A percentile compares a stretch with the other conserved stretches of the same genome.
These are phyloP conservation scores for Aurelia sp. DNA, from an alignment of 30 jellyfish, hydroid and myxozoan species.

Conservation along the genomic window DNA sequence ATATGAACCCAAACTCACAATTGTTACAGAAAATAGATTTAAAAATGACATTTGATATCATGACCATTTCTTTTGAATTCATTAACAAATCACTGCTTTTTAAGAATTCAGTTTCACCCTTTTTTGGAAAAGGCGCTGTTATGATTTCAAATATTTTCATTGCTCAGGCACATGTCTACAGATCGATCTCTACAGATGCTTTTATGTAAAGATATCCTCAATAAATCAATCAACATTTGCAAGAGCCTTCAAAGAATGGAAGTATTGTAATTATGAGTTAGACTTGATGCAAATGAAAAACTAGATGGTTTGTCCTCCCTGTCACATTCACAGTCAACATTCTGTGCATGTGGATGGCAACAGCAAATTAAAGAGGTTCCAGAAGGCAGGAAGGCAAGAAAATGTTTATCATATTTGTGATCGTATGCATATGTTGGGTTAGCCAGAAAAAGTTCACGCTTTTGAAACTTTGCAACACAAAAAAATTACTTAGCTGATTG, in stretches of 20 bases:
- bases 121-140: too few relatives aligned
- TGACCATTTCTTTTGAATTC: too few relatives aligned
- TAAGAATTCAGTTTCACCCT: neutral
- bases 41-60: too few relatives aligned
- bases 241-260: constrained; percentile 64
- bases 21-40: too few relatives aligned
- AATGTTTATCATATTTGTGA: neutral
- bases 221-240: constrained; percentile 31
- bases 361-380: constrained; percentile 45
- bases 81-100: neutral
- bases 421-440: too few relatives aligned
- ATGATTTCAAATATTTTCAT: neutral
- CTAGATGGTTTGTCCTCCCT: constrained; percentile 58
- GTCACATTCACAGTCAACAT: constrained; percentile 49
- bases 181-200: neutral
- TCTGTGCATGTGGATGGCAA: constrained; percentile 57
- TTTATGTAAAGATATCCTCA: constrained; percentile 7
- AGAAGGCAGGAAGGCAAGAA: constrained; percentile 46
- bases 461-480: too few relatives aligned
- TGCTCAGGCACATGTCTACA: neutral
- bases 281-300: constrained; percentile 32
- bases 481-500: too few relatives aligned
- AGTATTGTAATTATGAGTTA: constrained; percentile 47
- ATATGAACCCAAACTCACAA: too few relatives aligned
- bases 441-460: too few relatives aligned